Evolutionary conservation across 1,140 invertebrate species (phyloP), one percentile per base, ranked within the genome.

Genomic region (Samia ricini): DNA sequence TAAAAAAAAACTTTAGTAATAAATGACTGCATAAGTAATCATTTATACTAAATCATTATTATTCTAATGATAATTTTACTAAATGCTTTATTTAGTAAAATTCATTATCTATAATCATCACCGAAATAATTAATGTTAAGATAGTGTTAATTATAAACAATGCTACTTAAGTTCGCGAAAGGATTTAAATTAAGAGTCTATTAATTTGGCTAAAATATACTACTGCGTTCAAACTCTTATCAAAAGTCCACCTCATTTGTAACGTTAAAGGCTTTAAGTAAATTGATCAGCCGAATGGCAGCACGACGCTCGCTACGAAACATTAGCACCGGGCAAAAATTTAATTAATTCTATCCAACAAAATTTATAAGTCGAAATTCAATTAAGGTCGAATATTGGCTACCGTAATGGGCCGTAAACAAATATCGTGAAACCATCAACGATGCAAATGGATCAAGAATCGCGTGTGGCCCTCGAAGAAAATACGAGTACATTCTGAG

Each of bases 401-500:
- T 66, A 71, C 69, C 67, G 64, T 77, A 76, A 79, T 77, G 72
- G 76, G 60, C 72, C 74, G 69, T 77, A 85, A 86, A 85, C 80
- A 87, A 85, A 85, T 79, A 83, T 65, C 65, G 63, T 60, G 48
- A 68, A 79, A 61, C 77, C 79, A 82, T 82, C 68, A 77, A 64
- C 77, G 78, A 82, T 82, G 82, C 77, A 85, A 88, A 86, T 88
- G 78, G 79, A 88, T 85, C 83, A 85, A 85, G 85, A 80, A 83
- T 88, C 78, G 87, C 87, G 85, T 89, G 85, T 82, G 80, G 72
- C 78, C 70, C 75, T 75, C 79, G 81, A 33, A 57, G 15, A 36
- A 54, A 50, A 58, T 20, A 19, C 29, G 52, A 21, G 85, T 86
- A 84, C 74, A 82, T 72, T 74, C 73, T 76, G 72, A 83, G 83